Base-by-base conservation (phyloP, 2,113 vertebrate genomes). In the Cinclus cinclus region DNA sequence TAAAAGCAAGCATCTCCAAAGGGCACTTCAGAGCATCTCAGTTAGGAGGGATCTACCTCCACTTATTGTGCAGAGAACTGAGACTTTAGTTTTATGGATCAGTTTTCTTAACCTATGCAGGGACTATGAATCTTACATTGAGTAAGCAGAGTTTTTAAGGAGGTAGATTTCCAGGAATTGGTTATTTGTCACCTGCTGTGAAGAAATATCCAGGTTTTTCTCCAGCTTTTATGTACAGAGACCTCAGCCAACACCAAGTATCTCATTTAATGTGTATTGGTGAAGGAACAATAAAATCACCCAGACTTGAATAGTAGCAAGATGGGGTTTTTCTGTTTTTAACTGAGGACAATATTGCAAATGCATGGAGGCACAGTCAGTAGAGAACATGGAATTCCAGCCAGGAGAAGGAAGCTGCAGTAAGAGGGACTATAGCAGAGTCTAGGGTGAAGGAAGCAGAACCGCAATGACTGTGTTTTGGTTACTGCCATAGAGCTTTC, bases 1-100 rank as follows among this genome's bases (percentile, higher is more conserved):
- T 93, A 93, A 93, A 94, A 88, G 44, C 42, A 80, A 70, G n/a
- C 49, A 62, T 88, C 82, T 95, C 88, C 53, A 88, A 96, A 96
- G 82, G 58, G 75, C 70, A 88, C 31, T 53, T 94, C 41, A 58
- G 58, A 91, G 24, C 53, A 92, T 58, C 62, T 81, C 64, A 93
- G 53, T 95, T 90, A 95, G 53, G 58, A 90, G 17, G 41, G 47
- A 73, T 76, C 49, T 91, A 60, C 44, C 10, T 71, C 41, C 25
- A 64, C 85, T 76, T 83, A 64, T 82, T 76, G 42, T 33, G 28
- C 0, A 9, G 27, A 84, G 35, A 68, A 59, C n/a, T 0, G 1
- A 91, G 30, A 24, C 5, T 76, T 52, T 44, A 68, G 56, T 30
- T 92, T 74, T 63, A 78, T 8, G 22, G 42, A 87, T 80, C 62